Evolutionary conservation across 2,888 invertebrate species (phyloP).

Genomic region (Galerucella pusilla): DNA sequence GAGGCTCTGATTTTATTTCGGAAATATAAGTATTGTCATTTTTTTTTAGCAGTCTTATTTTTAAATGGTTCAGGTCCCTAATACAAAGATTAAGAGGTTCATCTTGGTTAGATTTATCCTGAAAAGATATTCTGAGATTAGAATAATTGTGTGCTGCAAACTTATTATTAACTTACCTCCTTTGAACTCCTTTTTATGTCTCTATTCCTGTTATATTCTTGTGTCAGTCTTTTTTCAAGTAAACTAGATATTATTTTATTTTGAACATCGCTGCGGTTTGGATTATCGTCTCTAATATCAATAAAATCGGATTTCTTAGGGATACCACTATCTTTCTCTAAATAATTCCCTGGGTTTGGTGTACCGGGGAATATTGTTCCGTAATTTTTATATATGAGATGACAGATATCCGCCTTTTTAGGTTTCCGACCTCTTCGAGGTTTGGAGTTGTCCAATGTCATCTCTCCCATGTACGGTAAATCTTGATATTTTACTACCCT

Average conservation of each 20-base stretch:
- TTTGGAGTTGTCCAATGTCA: slow-evolving; percentile 88
- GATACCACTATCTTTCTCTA: slow-evolving; percentile 62
- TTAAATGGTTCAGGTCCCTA: slow-evolving; percentile 77
- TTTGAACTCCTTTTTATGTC: slow-evolving; percentile 32
- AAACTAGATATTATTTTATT: slow-evolving; percentile 77
- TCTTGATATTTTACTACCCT: slow-evolving; percentile 81
- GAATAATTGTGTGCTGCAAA: background rate
- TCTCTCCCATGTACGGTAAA: slow-evolving; percentile 92
- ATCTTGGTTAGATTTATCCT: slow-evolving; percentile 65
- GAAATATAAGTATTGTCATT: slow-evolving; percentile 73
- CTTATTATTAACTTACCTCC: background rate
- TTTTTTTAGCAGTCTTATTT: slow-evolving; percentile 71
- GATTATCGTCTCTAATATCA: slow-evolving; percentile 37
- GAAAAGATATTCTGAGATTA: slow-evolving; percentile 10
- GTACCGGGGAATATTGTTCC: slow-evolving; percentile 86
- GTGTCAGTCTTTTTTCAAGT: slow-evolving; percentile 76
- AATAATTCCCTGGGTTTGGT: slow-evolving; percentile 69
- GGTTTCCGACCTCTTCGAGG: slow-evolving; percentile 89
- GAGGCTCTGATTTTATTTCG: slow-evolving; percentile 72
- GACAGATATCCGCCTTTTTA: slow-evolving; percentile 92
- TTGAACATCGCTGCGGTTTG: slow-evolving; percentile 73
- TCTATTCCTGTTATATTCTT: slow-evolving; percentile 70
- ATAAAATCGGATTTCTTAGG: slow-evolving; percentile 48
- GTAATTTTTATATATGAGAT: slow-evolving; percentile 91
- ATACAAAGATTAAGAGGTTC: slow-evolving; percentile 88